phyloP scores from a whole-genome alignment of 1,140 invertebrate species.

The Lepidurus packardi region DNA sequence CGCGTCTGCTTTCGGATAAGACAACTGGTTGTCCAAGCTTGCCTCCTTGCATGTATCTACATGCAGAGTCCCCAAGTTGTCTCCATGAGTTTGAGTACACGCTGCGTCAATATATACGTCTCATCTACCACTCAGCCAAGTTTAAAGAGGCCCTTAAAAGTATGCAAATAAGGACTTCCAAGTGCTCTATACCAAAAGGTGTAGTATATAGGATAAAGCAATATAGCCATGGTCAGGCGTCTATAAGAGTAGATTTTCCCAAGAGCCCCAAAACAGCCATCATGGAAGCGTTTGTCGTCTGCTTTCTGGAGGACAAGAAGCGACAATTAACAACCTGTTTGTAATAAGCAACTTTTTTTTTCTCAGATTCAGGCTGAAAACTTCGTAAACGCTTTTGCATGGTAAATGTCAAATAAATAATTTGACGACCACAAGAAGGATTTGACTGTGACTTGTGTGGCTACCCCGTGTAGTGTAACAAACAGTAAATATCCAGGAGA shows the following conservation, averaged over 20 bases:
- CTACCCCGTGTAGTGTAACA: not conserved
- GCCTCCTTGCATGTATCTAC: not conserved
- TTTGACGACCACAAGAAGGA: no score
- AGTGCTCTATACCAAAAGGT: not conserved
- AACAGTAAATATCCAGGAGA: not conserved
- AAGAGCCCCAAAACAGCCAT: not conserved
- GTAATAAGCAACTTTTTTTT: no score
- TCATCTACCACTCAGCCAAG: not conserved
- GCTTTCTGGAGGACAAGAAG: not conserved
- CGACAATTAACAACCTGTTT: not conserved
- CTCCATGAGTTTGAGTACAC: not conserved
- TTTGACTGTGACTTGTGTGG: no score
- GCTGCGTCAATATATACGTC: conserved; percentile 15
- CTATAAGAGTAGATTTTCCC: no score
- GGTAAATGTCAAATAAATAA: no score
- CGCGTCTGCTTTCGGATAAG: conserved; percentile 8
- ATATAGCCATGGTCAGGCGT: not conserved
- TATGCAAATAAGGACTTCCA: not conserved
- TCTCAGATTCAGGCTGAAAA: no score
- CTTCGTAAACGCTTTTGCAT: no score
- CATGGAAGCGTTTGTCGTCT: not conserved
- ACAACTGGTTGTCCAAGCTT: not conserved
- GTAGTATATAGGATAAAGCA: not conserved
- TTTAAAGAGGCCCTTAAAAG: conserved; percentile 11
- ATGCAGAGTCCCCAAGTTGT: not conserved